Base-by-base conservation (phyloP, 2,113 vertebrate genomes). In the Arvicanthis niloticus region DNA sequence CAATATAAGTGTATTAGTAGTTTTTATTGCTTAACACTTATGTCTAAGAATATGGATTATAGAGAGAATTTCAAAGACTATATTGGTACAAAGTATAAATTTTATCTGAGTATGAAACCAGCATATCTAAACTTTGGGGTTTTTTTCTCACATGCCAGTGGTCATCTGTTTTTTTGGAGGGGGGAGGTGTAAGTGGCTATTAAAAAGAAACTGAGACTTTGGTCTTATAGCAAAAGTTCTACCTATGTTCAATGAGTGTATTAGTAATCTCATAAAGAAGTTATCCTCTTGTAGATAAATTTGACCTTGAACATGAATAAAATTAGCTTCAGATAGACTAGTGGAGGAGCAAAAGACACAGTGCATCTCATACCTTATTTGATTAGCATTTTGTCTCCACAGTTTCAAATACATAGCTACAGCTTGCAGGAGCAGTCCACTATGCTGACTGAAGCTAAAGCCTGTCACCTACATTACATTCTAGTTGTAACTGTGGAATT, bases 21-120 rank as follows among this genome's bases (percentile, higher is more conserved):
- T 85, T 92, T 93, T 60, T 89, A 10, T 88, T 73, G 77, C 65
- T 86, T 81, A 93, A 15, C 40, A 70, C 58, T 94, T 73, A 73
- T 86, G 19, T 12, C 24, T 75, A 84, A 77, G 29, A 87, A 72
- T 60, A 88, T 91, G 58, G 93, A 97, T 88, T 84, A 91, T 56
- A 42, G 48, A 85, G 34, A 81, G 51, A 91, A 89, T 89, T 94
- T 67, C 60, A 97, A 93, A 62, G 62, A 88, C 26, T 88, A 70
- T n/a, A 56, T 26, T 82, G 53, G 58, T 24, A 68, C 40, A 72
- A n/a, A 72, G 37, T 9, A 16, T 53, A 68, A 86, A 40, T 77
- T 89, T 89, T 34, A 85, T 96, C 73, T 75, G 45, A 88, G 29
- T 91, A 75, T 53, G 89, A 51, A 91, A 51, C 21, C 7, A 48